Evolutionary conservation across 2,888 invertebrate genomes (phyloP).

Genomic region (Vanessa cardui): DNA sequence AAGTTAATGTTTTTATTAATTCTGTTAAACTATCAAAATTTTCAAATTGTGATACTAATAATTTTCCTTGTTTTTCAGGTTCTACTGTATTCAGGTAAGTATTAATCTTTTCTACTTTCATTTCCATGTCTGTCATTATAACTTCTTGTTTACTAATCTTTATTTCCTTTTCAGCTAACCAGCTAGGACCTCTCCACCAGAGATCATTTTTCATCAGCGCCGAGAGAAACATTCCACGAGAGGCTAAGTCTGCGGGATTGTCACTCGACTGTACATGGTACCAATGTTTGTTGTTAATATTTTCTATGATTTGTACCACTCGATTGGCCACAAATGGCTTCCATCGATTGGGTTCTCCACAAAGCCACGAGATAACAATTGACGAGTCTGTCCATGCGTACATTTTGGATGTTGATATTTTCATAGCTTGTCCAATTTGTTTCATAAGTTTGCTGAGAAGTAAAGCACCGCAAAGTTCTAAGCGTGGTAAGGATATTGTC

Average conservation of each 20-base stretch:
- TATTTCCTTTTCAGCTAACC: neutral
- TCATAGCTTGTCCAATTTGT: neutral
- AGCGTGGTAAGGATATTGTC: neutral
- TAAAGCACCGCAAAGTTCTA: neutral
- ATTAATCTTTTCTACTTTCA: too few relatives aligned
- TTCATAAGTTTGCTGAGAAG: neutral
- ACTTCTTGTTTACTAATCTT: neutral
- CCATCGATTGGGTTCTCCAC: neutral
- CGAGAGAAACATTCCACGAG: neutral
- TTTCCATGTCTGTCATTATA: neutral
- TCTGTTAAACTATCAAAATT: too few relatives aligned
- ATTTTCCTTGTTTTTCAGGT: too few relatives aligned
- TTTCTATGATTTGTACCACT: neutral
- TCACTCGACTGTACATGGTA: neutral
- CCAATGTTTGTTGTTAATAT: neutral
- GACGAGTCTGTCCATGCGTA: neutral
- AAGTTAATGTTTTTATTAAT: too few relatives aligned
- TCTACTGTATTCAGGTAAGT: too few relatives aligned
- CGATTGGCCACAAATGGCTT: slow-evolving; percentile 1
- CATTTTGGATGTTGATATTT: neutral
- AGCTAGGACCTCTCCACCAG: neutral
- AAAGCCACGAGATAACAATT: neutral
- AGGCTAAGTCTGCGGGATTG: neutral
- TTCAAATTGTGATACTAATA: too few relatives aligned
- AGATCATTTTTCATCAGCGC: neutral